Evolutionary conservation across 1,140 invertebrate species (phyloP).

Genomic region (Probaryconus sp.): DNA sequence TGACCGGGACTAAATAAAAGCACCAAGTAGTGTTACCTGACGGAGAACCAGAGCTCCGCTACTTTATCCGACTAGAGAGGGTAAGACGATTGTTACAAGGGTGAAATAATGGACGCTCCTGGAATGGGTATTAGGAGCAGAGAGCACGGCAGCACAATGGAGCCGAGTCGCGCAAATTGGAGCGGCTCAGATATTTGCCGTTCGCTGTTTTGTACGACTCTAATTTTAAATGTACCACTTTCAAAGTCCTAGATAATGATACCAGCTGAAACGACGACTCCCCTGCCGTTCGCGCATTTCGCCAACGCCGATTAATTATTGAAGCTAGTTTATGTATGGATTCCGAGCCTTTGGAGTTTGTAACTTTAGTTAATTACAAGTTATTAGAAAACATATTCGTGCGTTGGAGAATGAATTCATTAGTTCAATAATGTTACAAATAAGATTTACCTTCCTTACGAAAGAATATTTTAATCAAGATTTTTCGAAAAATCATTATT

Average conservation of each 20-base stretch:
- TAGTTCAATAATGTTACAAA: too few relatives aligned
- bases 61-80: constrained; percentile 51
- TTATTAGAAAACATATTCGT: too few relatives aligned
- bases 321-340: too few relatives aligned
- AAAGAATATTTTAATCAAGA: too few relatives aligned
- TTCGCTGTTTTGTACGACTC: constrained; percentile 58
- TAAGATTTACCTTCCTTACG: too few relatives aligned
- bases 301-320: too few relatives aligned
- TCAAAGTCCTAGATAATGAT: constrained; percentile 55
- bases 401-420: too few relatives aligned
- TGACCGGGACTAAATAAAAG: constrained; percentile 55
- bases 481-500: too few relatives aligned
- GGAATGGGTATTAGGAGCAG: constrained; percentile 51
- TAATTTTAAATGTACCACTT: constrained; percentile 60
- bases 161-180: constrained; percentile 56
- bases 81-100: constrained; percentile 63
- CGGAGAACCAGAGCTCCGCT: constrained; percentile 48
- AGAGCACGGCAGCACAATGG: constrained; percentile 35
- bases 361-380: too few relatives aligned
- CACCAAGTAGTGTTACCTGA: constrained; percentile 56
- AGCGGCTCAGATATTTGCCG: constrained; percentile 54
- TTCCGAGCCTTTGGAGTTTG: too few relatives aligned
- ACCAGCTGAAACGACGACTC: constrained; percentile 12
- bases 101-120: constrained; percentile 53
- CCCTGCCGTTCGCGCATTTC: too few relatives aligned